A percentile compares a stretch with the other conserved stretches of the same genome.
Evolutionary conservation across 2,888 invertebrate species (phyloP).

Genomic region (Cataglyphis altisquamis): DNA sequence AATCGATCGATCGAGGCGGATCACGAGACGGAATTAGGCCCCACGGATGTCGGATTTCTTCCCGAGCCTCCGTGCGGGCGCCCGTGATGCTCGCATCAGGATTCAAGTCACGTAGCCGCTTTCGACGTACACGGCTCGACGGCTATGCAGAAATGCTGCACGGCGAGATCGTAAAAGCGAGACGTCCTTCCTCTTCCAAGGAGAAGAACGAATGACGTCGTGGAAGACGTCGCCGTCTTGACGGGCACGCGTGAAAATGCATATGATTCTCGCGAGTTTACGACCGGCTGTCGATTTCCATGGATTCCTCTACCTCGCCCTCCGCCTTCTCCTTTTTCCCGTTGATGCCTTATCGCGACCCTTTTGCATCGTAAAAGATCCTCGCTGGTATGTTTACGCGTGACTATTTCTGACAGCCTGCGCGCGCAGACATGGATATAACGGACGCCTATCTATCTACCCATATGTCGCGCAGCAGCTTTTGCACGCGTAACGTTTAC

Average conservation of each 20-base stretch:
- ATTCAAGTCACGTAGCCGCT: slow-evolving; percentile 69
- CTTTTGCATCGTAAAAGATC: slow-evolving; percentile 75
- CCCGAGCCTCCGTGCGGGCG: background rate
- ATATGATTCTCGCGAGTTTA: slow-evolving; percentile 64
- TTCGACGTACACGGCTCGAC: slow-evolving; percentile 57
- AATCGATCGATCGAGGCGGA: slow-evolving; percentile 32
- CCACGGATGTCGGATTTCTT: slow-evolving; percentile 40
- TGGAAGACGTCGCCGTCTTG: slow-evolving; percentile 44
- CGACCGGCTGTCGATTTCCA: slow-evolving; percentile 69
- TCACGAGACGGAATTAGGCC: slow-evolving; percentile 38
- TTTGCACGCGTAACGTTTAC: slow-evolving; percentile 78
- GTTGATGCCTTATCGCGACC: slow-evolving; percentile 48
- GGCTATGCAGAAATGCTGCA: slow-evolving; percentile 61
- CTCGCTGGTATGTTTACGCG: slow-evolving; percentile 73
- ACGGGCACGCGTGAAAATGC: slow-evolving; percentile 65
- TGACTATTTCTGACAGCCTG: slow-evolving; percentile 80
- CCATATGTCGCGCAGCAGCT: slow-evolving; percentile 80
- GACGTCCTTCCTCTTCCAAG: slow-evolving; percentile 9
- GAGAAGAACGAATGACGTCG: slow-evolving; percentile 15
- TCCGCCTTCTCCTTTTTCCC: background rate
- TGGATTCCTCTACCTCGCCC: background rate
- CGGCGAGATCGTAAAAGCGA: slow-evolving; percentile 63
- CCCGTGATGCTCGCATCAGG: slow-evolving; percentile 32
- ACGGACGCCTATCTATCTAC: slow-evolving; percentile 65
- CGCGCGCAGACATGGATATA: slow-evolving; percentile 71